These are phyloP conservation scores for Dryocosmus kuriphilus DNA, from an alignment of 2,888 invertebrate species.

Conservation along the genomic window DNA sequence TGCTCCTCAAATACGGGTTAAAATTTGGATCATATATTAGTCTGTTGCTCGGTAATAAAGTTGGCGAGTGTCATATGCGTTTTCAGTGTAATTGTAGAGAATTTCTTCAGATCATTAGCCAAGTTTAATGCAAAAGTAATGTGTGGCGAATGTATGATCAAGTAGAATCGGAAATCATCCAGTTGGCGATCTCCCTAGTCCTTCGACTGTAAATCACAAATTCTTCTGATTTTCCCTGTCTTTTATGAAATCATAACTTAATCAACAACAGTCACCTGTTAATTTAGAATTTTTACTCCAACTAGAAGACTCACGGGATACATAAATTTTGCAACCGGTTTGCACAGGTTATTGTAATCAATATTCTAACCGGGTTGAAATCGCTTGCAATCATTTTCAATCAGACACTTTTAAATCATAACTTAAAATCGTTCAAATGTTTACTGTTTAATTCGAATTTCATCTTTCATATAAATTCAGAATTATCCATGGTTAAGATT, in stretches of 20 bases:
- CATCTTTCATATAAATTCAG: too few species aligned
- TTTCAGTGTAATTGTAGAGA: slow-evolving; percentile 10
- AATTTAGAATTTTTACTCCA: too few species aligned
- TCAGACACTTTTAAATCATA: too few species aligned
- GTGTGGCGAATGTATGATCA: slow-evolving; percentile 25
- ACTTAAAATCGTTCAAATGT: too few species aligned
- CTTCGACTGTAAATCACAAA: neutral
- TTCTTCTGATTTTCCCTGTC: neutral
- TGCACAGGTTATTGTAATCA: too few species aligned
- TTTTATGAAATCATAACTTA: slow-evolving; percentile 1
- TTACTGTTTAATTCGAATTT: too few species aligned
- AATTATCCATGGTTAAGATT: too few species aligned
- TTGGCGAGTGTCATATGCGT: neutral
- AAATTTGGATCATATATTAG: neutral
- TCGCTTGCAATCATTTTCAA: too few species aligned
- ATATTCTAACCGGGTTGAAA: too few species aligned
- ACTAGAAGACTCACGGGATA: too few species aligned
- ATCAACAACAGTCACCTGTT: neutral
- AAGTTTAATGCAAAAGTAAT: slow-evolving; percentile 26
- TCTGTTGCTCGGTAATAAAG: slow-evolving; percentile 5
- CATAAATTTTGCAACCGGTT: too few species aligned
- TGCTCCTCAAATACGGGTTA: slow-evolving; percentile 21
- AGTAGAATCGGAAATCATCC: slow-evolving; percentile 31
- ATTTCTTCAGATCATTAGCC: neutral
- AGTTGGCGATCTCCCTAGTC: slow-evolving; percentile 11